phyloP scores from a whole-genome alignment of 2,888 invertebrate species.

The Euspilapteryx auroguttella region DNA sequence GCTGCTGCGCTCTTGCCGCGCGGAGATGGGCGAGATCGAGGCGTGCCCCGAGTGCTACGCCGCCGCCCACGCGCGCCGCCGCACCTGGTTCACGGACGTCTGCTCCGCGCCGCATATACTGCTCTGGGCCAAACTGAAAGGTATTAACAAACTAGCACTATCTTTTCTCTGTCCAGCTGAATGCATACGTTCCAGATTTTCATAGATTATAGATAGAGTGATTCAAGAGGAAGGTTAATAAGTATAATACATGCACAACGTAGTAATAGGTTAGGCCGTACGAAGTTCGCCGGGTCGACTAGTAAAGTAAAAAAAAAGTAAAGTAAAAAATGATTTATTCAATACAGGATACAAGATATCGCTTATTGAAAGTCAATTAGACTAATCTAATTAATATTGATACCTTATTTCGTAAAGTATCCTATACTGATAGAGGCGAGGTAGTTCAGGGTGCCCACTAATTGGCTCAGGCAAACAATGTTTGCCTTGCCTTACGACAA shows the following conservation, averaged over 20 bases:
- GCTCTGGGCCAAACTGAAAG: slow-evolving; percentile 96
- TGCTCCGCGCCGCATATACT: slow-evolving; percentile 88
- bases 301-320: background rate
- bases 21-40: slow-evolving; percentile 91
- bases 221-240: too few species aligned
- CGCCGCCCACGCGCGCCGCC: slow-evolving; percentile 77
- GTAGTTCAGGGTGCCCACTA: too few species aligned
- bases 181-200: background rate
- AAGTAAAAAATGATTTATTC: background rate
- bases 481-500: too few species aligned
- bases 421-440: too few species aligned
- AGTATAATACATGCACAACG: too few species aligned
- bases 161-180: background rate
- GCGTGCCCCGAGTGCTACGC: slow-evolving; percentile 91
- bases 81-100: slow-evolving; percentile 90
- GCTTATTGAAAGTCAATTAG: too few species aligned
- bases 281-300: too few species aligned
- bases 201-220: background rate
- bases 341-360: too few species aligned
- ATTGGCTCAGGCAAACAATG: too few species aligned
- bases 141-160: slow-evolving; percentile 16
- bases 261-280: background rate
- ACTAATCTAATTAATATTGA: too few species aligned
- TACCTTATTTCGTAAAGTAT: too few species aligned
- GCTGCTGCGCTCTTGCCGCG: slow-evolving; percentile 80